Evolutionary conservation across 2,113 vertebrate species (phyloP), one percentile per base, ranked within the genome.

Genomic region (Girardinichthys multiradiatus): DNA sequence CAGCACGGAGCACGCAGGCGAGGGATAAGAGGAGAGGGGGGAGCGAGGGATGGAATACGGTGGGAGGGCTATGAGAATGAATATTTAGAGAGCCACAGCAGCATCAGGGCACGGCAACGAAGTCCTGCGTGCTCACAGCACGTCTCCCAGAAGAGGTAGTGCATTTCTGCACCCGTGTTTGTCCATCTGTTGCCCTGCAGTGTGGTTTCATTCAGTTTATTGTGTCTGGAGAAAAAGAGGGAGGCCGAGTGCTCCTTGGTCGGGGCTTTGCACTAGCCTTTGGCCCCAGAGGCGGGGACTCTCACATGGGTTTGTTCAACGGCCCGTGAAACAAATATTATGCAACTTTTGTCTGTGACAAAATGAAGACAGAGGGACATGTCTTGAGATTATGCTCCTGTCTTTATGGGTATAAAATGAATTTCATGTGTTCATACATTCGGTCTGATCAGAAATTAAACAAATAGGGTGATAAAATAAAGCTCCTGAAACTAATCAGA

Each of bases 261-360:
- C 51, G 58, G 74, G 73, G 83, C 74, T 81, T 65, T 69, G 72
- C 27, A 82, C 28, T 39, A 70, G 78, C 68, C 64, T 39, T 29
- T 82, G 72, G 80, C 74, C 79, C 54, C 51, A 60, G 75, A 88
- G 73, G 80, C 75, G 19, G 73, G 85, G 84, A 61, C 72, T 83
- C 68, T 87, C 86, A 88, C 78, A 60, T 85, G 86, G 89, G 74
- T 76, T 73, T 81, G 81, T 77, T 83, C 86, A 90, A 80, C 80
- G 77, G 79, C 28, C 85, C 86, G 80, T 92, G 82, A 92, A 92
- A 93, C 81, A 92, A 91, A 90, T 33, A 92, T 94, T 93, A 94
- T 85, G 89, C 90, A 93, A 94, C 88, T 86, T 54, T 86, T 76
- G 90, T 92, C 87, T 85, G 77, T 81, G 75, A 86, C 69, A 87